phyloP scores from a whole-genome alignment of 2,113 vertebrate species.

The Sebastes schlegelii region DNA sequence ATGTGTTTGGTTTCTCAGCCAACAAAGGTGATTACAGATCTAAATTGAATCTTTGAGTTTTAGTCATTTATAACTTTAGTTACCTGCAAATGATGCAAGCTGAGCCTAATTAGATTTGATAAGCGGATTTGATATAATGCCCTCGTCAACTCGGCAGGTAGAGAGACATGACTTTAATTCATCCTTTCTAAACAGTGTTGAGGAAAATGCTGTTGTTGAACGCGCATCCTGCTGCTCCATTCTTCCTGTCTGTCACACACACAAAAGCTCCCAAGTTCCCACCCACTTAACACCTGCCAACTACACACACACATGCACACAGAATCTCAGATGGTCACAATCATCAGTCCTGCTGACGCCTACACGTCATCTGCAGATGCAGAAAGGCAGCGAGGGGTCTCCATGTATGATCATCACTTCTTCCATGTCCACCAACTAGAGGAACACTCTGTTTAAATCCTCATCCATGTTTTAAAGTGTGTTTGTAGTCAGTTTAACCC shows the following conservation, averaged over 20 bases:
- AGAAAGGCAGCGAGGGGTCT: background rate
- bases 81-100: constrained; percentile 19
- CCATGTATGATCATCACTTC: background rate
- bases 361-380: constrained; percentile 51
- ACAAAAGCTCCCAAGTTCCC: constrained; percentile 34
- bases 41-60: constrained; percentile 27
- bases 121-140: constrained; percentile 10
- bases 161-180: background rate
- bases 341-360: constrained; percentile 45
- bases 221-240: constrained; percentile 21
- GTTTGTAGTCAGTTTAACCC: constrained; percentile 1
- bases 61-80: constrained; percentile 24
- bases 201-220: constrained; percentile 13
- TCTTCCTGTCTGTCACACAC: constrained; percentile 28
- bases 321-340: constrained; percentile 31
- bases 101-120: constrained; percentile 26
- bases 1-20: background rate
- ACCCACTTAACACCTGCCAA: constrained; percentile 54
- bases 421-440: background rate
- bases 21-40: constrained; percentile 44
- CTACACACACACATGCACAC: background rate
- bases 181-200: background rate
- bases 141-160: background rate
- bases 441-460: background rate
- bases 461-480: background rate